Base-by-base conservation (phyloP, 2,113 vertebrate species). In the Brachyistius frenatus region DNA sequence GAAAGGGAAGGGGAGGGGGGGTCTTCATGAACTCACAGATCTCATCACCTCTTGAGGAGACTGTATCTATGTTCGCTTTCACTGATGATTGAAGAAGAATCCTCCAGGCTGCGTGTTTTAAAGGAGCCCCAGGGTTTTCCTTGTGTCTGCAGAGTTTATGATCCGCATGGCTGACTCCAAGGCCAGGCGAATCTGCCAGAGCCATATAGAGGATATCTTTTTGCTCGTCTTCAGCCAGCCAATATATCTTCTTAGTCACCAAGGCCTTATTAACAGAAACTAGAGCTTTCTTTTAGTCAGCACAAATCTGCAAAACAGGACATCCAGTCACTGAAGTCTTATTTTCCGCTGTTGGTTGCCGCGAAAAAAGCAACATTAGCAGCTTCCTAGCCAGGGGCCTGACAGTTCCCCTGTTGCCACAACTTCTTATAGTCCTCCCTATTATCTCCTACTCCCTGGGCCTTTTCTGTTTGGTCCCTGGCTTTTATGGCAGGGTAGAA, bases 401-500 rank as follows among this genome's bases (percentile, higher is more conserved):
- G 80, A 67, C 15, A 33, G 84, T 85, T 83, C 75, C 87, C 83
- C 83, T 56, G 73, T 82, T 88, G 81, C 87, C 89, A 66, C 54
- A 36, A 84, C 57, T 79, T 90, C 83, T 82, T 86, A 74, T 77
- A 72, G 81, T 91, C 86, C 75, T 89, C 80, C 89, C 87, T 72
- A 94, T 93, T 94, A 93, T 94, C 92, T 93, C 83, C 83, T 63
- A 69, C 88, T 92, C 87, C 86, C 83, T 73, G 73, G 78, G 84
- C 87, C 73, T 66, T 81, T 78, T 79, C 80, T 65, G 78, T 91
- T 93, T 91, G 90, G 88, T 91, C 84, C 85, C 49, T 73, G 77
- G 75, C 66, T 91, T 95, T 95, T 95, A 95, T 94, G 84, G 83
- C 88, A 87, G 93, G 94, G 92, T 94, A 93, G 89, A 33, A 83